phyloP scores from a whole-genome alignment of 2,797 vertebrate genomes.

The Chrysocyon brachyurus region DNA sequence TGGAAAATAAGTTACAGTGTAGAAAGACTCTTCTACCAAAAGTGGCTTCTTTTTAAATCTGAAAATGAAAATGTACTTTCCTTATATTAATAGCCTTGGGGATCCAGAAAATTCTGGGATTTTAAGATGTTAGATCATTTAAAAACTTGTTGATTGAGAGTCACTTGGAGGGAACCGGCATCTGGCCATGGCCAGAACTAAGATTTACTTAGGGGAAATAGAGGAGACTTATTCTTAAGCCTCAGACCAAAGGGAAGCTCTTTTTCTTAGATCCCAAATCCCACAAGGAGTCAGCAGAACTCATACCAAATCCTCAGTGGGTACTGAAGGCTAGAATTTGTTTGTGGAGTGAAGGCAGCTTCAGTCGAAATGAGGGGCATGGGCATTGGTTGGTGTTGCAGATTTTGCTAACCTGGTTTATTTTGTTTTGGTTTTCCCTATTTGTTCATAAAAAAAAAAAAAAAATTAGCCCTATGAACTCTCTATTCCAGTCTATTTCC shows the following conservation, averaged over 20 bases:
- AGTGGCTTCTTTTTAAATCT: not conserved
- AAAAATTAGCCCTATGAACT: constrained; percentile 26
- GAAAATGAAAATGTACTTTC: constrained; percentile 16
- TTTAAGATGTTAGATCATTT: not conserved
- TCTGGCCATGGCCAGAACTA: not conserved
- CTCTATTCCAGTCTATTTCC: not conserved
- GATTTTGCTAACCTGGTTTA: not conserved
- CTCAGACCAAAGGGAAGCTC: not conserved
- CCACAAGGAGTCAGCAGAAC: not conserved
- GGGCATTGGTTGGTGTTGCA: not conserved
- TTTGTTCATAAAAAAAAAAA: not conserved
- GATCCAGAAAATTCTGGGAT: not conserved
- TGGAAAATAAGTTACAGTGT: not conserved
- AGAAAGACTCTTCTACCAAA: not conserved
- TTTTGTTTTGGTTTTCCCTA: not conserved
- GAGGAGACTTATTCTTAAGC: not conserved
- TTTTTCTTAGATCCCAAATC: not conserved
- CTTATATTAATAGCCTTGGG: not conserved
- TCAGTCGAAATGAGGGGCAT: not conserved
- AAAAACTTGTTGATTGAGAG: not conserved
- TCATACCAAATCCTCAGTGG: not conserved
- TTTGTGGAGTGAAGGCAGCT: not conserved
- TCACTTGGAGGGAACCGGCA: not conserved
- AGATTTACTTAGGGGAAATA: not conserved
- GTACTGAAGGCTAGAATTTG: not conserved